Conservation (phyloP, 2,888 invertebrate species). For the Agapostemon virescens region DNA sequence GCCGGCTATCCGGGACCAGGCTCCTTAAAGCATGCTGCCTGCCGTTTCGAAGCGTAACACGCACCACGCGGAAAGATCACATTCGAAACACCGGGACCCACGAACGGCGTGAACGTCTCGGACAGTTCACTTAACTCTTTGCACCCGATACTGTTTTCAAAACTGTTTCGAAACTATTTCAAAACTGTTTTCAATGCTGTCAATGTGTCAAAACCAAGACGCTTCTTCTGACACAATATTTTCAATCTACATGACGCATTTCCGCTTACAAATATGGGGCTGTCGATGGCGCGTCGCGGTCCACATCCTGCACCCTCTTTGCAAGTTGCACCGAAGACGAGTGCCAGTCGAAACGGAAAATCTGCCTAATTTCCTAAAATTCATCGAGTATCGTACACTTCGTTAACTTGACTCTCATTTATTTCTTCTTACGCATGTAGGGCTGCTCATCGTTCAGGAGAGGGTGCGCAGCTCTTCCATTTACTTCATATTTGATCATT, state of each 20-base stretch:
- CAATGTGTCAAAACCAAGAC: too few relatives aligned
- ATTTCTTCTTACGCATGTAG: too few relatives aligned
- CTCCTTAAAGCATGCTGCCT: slow-evolving; percentile 48
- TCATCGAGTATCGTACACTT: too few relatives aligned
- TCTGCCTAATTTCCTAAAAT: too few relatives aligned
- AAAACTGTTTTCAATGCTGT: too few relatives aligned
- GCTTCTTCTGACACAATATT: too few relatives aligned
- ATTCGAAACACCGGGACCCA: slow-evolving; percentile 25
- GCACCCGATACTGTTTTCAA: too few relatives aligned
- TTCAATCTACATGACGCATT: too few relatives aligned
- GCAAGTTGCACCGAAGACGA: not conserved
- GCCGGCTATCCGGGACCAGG: not conserved
- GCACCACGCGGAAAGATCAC: slow-evolving; percentile 35
- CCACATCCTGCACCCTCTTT: not conserved
- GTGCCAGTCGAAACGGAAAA: too few relatives aligned
- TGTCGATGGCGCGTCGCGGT: not conserved
- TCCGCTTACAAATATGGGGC: too few relatives aligned
- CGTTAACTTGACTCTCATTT: too few relatives aligned
- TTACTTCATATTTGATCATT: not conserved
- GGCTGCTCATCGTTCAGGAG: not conserved
- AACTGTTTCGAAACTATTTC: too few relatives aligned
- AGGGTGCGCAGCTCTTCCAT: not conserved
- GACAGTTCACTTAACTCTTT: slow-evolving; percentile 52
- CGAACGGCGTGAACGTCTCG: slow-evolving; percentile 39
- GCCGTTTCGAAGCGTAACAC: slow-evolving; percentile 38